A percentile compares a stretch with the other conserved stretches of the same genome.
These are phyloP conservation scores for Mamestra brassicae DNA, from an alignment of 2,888 invertebrate species.

Conservation along the genomic window DNA sequence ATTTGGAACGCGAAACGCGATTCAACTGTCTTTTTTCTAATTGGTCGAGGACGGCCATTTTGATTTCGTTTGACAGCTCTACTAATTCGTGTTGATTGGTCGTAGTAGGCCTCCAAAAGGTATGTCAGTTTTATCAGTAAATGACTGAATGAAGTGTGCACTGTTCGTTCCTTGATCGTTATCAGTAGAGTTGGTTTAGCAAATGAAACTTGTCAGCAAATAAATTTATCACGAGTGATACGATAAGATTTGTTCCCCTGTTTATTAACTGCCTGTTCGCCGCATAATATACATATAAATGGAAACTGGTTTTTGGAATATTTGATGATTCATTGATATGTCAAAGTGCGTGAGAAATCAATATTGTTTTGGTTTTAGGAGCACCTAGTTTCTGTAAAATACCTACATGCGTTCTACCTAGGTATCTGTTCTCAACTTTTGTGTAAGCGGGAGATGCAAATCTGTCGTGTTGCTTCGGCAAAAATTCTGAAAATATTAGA, in stretches of 20 bases:
- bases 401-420: too few species aligned
- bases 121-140: constrained; percentile 61
- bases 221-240: constrained; percentile 75
- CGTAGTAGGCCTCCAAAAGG: constrained; percentile 47
- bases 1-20: constrained; percentile 32
- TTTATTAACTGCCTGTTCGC: constrained; percentile 65
- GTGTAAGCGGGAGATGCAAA: too few species aligned
- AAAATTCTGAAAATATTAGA: too few species aligned
- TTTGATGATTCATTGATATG: constrained; percentile 74
- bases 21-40: constrained; percentile 34
- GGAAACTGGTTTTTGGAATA: constrained; percentile 65
- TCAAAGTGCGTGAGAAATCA: constrained; percentile 64
- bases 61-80: constrained; percentile 32
- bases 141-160: constrained; percentile 62
- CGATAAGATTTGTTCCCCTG: constrained; percentile 76
- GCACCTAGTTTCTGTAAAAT: too few species aligned
- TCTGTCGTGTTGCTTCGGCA: too few species aligned
- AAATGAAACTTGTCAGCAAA: constrained; percentile 78
- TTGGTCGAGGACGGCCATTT: constrained; percentile 34
- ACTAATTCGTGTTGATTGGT: constrained; percentile 25
- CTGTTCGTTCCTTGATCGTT: constrained; percentile 72
- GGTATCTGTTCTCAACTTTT: too few species aligned
- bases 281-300: constrained; percentile 71
- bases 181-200: constrained; percentile 73
- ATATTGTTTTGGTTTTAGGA: constrained; percentile 1